These are phyloP conservation scores for Nipponacmea schrenckii DNA, from an alignment of 2,888 invertebrate genomes.

Conservation along the genomic window DNA sequence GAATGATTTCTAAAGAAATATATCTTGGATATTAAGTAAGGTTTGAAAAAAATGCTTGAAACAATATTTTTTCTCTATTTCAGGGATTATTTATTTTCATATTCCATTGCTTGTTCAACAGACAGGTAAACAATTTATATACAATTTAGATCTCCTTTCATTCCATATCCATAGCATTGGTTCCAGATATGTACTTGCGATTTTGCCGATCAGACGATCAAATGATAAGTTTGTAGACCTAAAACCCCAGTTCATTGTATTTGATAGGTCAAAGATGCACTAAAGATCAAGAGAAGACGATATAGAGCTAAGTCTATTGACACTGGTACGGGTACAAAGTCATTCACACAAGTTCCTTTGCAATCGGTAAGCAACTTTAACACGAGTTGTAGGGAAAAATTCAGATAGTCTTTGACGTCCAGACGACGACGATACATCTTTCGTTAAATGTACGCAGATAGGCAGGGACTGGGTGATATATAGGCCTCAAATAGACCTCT, in stretches of 20 bases:
- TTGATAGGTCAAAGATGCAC: conserved; percentile 35
- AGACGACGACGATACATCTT: no score
- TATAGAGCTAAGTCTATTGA: conserved; percentile 23
- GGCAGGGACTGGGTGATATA: no score
- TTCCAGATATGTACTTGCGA: not conserved
- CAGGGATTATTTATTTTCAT: conserved; percentile 51
- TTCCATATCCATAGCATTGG: no score
- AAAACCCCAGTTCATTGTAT: not conserved
- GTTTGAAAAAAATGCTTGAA: no score
- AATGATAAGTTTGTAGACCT: no score
- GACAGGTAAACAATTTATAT: conserved; percentile 30
- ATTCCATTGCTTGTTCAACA: conserved; percentile 45
- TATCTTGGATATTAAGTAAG: no score
- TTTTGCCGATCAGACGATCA: not conserved
- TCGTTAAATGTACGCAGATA: no score
- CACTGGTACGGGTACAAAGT: not conserved
- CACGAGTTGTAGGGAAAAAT: not conserved
- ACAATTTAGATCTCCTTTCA: not conserved
- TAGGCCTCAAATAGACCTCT: no score
- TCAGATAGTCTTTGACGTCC: no score
- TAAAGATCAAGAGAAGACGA: conserved; percentile 35
- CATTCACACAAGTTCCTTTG: conserved; percentile 10
- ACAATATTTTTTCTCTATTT: conserved; percentile 23
- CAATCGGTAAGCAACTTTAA: conserved; percentile 5
- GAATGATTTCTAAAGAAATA: no score